phyloP scores from a whole-genome alignment of 2,888 invertebrate genomes.

The Orthosia incerta region DNA sequence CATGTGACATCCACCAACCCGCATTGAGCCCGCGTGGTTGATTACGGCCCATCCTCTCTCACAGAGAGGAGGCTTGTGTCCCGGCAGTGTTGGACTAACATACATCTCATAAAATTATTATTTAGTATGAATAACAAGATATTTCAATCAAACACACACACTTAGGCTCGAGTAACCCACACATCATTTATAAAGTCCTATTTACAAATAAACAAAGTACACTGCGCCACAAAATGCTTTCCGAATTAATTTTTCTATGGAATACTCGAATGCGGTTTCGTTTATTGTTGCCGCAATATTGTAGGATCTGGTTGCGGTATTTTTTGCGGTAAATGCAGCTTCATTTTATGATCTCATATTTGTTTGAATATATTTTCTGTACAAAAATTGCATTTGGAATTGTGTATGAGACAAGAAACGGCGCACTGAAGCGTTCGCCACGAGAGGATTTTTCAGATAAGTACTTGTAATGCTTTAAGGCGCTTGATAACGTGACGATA shows the following conservation, averaged over 20 bases:
- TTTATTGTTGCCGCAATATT: conserved; percentile 37
- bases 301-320: conserved; percentile 19
- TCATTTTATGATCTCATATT: conserved; percentile 35
- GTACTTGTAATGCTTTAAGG: neutral
- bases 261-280: conserved; percentile 7
- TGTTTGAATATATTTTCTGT: conserved; percentile 13
- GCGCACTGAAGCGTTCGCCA: conserved; percentile 20
- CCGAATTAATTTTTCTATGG: conserved; percentile 17
- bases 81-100: too few species aligned
- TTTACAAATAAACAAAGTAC: conserved; percentile 9
- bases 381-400: conserved; percentile 22
- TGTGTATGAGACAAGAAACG: conserved; percentile 2
- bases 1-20: too few species aligned
- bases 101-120: too few species aligned
- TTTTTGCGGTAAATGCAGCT: conserved; percentile 17
- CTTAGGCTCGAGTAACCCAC: neutral
- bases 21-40: too few species aligned
- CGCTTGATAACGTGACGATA: neutral
- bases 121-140: too few species aligned
- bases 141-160: neutral
- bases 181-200: neutral
- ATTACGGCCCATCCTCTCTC: too few species aligned
- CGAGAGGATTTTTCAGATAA: neutral
- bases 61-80: too few species aligned
- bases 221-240: neutral